These are phyloP conservation scores for Clepsis dumicolana DNA, from an alignment of 2,888 invertebrate species.

Conservation along the genomic window DNA sequence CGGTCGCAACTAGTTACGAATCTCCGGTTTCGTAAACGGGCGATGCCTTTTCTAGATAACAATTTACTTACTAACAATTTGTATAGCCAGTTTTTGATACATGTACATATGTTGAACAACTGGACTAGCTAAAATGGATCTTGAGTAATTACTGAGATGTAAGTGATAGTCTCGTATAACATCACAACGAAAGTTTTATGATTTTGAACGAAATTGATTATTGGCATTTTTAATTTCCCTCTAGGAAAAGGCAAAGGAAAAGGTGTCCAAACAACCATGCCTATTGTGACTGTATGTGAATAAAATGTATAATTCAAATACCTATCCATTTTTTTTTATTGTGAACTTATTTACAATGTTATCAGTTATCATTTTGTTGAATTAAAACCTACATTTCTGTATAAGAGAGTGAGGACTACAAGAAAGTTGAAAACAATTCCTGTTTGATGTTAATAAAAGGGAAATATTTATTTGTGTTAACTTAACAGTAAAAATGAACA, in stretches of 20 bases:
- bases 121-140: too few relatives aligned
- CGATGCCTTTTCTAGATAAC: too few relatives aligned
- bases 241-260: neutral
- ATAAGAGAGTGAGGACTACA: neutral
- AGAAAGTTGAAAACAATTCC: neutral
- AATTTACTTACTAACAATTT: too few relatives aligned
- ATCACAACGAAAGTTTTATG: too few relatives aligned
- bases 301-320: neutral
- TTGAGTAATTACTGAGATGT: too few relatives aligned
- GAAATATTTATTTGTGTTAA: neutral
- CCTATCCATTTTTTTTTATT: neutral
- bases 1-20: too few relatives aligned
- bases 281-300: neutral
- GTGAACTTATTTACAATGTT: constrained; percentile 3
- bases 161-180: too few relatives aligned
- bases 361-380: constrained; percentile 8
- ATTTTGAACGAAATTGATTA: too few relatives aligned
- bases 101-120: too few relatives aligned
- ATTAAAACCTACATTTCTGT: neutral
- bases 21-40: too few relatives aligned
- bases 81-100: too few relatives aligned
- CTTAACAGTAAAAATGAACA: neutral
- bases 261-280: neutral
- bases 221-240: too few relatives aligned
- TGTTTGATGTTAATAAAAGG: neutral